A percentile compares a stretch with the other conserved stretches of the same genome.
Conservation (phyloP, 53 echinoderm and acorn worm species). For the Hippasteria phrygiana region DNA sequence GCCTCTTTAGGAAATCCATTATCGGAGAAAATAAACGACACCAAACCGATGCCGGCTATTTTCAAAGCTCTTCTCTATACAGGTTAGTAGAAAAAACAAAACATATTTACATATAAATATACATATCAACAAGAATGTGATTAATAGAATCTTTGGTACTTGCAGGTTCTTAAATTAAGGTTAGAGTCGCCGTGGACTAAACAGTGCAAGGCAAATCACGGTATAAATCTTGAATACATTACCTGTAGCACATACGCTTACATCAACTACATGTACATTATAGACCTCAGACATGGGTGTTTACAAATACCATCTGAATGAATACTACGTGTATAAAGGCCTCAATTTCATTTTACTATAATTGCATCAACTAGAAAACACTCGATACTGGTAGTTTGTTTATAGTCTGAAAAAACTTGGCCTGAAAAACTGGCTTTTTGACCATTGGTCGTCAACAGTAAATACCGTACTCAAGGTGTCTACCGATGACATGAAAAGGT, state of each 20-base stretch:
- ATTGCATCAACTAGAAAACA: neutral
- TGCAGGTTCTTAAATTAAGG: conserved; percentile 53
- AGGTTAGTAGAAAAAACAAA: conserved; percentile 15
- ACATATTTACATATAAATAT: conserved; percentile 53
- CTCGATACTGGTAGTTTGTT: no score
- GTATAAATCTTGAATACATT: conserved; percentile 54
- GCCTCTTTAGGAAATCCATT: neutral
- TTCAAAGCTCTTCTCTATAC: neutral
- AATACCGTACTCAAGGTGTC: no score
- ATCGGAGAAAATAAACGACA: neutral
- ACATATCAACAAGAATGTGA: conserved; percentile 36
- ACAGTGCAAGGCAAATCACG: conserved; percentile 45
- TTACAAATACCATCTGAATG: neutral
- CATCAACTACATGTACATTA: neutral
- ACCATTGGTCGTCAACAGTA: no score
- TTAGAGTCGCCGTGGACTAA: conserved; percentile 57
- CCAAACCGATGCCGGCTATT: neutral
- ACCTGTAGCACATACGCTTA: neutral
- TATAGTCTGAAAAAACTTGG: no score
- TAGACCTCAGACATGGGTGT: neutral
- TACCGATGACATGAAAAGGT: no score
- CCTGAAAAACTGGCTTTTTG: no score
- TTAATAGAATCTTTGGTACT: conserved; percentile 62
- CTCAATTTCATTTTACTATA: conserved; percentile 11
- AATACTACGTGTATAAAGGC: conserved; percentile 38